A percentile compares a stretch with the other conserved stretches of the same genome.
phyloP scores from a whole-genome alignment of 2,888 invertebrate genomes.

The Zhuqinia jingwanae region DNA sequence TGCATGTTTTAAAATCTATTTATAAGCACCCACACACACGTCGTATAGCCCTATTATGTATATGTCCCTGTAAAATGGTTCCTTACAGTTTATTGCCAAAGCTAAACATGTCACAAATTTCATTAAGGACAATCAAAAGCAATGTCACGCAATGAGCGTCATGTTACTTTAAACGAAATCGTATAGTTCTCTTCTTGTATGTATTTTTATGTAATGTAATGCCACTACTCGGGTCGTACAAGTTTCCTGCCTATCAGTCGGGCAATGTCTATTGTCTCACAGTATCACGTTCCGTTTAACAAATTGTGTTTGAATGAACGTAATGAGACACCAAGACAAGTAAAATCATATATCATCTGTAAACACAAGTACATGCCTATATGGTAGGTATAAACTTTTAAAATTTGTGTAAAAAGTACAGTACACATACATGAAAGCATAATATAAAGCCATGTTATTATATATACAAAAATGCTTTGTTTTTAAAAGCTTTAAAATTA shows the following conservation, averaged over 20 bases:
- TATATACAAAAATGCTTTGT: background rate
- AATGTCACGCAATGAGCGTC: slow-evolving; percentile 3
- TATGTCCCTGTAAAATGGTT: too few relatives aligned
- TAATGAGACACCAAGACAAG: slow-evolving; percentile 17
- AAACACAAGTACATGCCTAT: background rate
- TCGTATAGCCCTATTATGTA: too few relatives aligned
- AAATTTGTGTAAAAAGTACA: background rate
- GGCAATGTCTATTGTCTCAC: too few relatives aligned
- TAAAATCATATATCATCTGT: background rate
- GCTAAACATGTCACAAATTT: slow-evolving; percentile 1
- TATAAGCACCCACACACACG: too few relatives aligned
- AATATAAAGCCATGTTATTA: background rate
- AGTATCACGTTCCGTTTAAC: background rate
- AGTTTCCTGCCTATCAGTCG: too few relatives aligned
- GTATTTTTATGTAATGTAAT: too few relatives aligned
- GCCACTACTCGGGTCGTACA: too few relatives aligned
- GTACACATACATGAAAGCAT: background rate
- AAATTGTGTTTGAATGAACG: slow-evolving; percentile 10
- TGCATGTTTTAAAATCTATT: too few relatives aligned
- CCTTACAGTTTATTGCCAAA: too few relatives aligned
- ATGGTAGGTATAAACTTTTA: background rate
- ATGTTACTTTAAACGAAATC: background rate
- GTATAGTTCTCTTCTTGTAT: too few relatives aligned
- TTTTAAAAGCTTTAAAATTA: background rate
- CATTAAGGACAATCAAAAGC: slow-evolving; percentile 26